A percentile compares a stretch with the other conserved stretches of the same genome.
Conservation (phyloP, 1,140 invertebrate species). For the Theocolax elegans region DNA sequence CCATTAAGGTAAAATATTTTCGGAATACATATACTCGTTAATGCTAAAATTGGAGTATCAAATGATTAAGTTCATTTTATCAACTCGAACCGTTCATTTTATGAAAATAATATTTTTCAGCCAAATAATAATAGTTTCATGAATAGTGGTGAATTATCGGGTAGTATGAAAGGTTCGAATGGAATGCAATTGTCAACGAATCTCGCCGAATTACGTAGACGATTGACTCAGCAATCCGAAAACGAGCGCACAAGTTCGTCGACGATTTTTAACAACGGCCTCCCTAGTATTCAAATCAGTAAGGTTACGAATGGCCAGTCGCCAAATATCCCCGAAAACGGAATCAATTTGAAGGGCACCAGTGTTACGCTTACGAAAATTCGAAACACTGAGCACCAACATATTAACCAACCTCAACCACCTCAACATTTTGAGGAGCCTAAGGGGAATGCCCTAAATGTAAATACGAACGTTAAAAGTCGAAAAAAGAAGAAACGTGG, state of each 20-base stretch:
- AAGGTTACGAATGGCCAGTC: conserved; percentile 64
- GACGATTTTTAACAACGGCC: conserved; percentile 56
- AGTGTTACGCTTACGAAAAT: conserved; percentile 65
- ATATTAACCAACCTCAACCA: conserved; percentile 13
- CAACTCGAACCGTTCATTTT: too few relatives aligned
- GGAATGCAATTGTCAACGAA: conserved; percentile 53
- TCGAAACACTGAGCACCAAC: conserved; percentile 40
- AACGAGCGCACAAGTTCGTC: conserved; percentile 10
- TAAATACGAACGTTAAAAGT: conserved; percentile 54
- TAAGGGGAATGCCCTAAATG: conserved; percentile 47
- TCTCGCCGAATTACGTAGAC: conserved; percentile 57
- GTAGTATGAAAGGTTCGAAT: conserved; percentile 47
- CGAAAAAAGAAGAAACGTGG: conserved; percentile 68
- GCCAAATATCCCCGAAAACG: conserved; percentile 59
- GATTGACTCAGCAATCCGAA: conserved; percentile 43
- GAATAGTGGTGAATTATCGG: conserved; percentile 26
- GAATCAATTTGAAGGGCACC: conserved; percentile 63
- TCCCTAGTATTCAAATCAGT: conserved; percentile 64
- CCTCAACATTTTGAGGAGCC: conserved; percentile 32
- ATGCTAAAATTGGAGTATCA: too few relatives aligned
- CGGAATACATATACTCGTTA: conserved; percentile 24
- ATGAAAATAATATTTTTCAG: conserved; percentile 9
- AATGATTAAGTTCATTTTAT: too few relatives aligned
- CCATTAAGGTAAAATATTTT: conserved; percentile 16
- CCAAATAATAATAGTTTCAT: conserved; percentile 43